Evolutionary conservation across 2,888 invertebrate genomes (phyloP), one percentile per base, ranked within the genome.

Genomic region (Rosalia funebris): DNA sequence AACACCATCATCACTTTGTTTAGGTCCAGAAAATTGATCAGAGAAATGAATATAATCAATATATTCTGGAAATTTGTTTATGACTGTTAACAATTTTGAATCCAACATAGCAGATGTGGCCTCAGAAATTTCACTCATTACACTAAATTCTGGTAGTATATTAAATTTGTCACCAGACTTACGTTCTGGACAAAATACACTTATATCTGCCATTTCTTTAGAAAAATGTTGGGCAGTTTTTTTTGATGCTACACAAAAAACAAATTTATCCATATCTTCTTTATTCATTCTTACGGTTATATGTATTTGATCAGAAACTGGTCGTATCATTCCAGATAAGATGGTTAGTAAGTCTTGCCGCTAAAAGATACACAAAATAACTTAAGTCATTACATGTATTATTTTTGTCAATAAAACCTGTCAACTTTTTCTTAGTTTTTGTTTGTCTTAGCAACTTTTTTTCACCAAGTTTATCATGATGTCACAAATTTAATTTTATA

Each of bases 1-100:
- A 85, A 91, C 88, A 25, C 58, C 73, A 60, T 82, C 81, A 44
- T 98, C 98, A 76, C 91, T 89, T 78, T 91, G 91, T 81, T 96
- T 94, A 19, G 89, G 88, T 32, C 98, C 98, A 70, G 92, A 91
- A 83, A 90, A 99, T 78, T 97, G 93, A 84, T 99, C 99, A 55
- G 98, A 97, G 76, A 99, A 89, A 83, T 99, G 98, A 81, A 99
- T 92, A 82, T 92, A 98, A 81, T 99, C 98, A 75, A 99, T 88
- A 78, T 89, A 85, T 61, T 89, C 87, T 71, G 91, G 88, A 84
- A 91, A 95, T 83, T 92, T 95, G 68, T 87, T 85, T 60, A 95
- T 85, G 57, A 92, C 89, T 63, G 91, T 87, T 37, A 88, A 83
- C 62, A 92, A 86, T 77, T 92, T 89, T 59, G 91, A 85, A 84